Evolutionary conservation across 2,113 vertebrate genomes (phyloP).

Genomic region (Dicaeum eximium): DNA sequence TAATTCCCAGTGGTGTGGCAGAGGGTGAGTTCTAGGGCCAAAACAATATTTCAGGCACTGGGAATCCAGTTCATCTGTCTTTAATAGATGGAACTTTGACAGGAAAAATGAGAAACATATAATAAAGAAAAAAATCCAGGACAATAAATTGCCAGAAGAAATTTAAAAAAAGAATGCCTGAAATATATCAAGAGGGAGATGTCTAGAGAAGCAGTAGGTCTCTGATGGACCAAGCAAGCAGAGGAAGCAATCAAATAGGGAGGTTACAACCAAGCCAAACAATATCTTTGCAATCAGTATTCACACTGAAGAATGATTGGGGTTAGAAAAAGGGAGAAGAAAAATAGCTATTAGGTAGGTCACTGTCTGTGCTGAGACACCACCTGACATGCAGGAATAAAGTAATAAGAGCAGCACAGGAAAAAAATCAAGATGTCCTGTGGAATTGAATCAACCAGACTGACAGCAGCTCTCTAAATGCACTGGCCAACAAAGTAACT

Average conservation of each 20-base stretch:
- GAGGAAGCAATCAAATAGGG: neutral
- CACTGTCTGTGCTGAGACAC: neutral
- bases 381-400: neutral
- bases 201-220: neutral
- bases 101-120: neutral
- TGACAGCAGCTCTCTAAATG: neutral
- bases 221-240: neutral
- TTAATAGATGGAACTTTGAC: neutral
- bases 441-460: neutral
- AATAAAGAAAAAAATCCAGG: neutral
- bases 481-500: neutral
- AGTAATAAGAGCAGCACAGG: neutral
- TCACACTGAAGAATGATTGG: neutral
- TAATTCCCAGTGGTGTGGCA: neutral
- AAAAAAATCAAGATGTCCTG: neutral
- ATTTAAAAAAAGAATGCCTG: neutral
- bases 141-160: neutral
- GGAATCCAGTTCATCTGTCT: neutral
- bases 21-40: neutral
- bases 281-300: neutral
- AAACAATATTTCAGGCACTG: neutral
- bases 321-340: neutral
- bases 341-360: neutral
- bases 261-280: neutral
- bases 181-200: neutral